phyloP scores from a whole-genome alignment of 2,113 vertebrate species.

The Trogon surrucura region DNA sequence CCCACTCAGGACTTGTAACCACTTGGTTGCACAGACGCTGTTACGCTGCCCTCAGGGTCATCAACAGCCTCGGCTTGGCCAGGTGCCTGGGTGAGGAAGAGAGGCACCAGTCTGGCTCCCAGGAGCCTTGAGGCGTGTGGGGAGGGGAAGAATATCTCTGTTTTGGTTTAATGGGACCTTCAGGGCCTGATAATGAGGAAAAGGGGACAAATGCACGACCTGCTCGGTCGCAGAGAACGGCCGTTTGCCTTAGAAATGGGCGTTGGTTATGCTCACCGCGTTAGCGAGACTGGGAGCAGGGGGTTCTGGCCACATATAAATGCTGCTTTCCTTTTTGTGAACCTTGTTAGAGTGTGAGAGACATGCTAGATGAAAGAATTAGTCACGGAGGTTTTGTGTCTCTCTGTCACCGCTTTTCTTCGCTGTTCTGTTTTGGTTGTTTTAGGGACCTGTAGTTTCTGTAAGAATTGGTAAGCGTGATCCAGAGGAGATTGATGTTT shows the following conservation, averaged over 20 bases:
- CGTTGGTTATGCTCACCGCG: not conserved
- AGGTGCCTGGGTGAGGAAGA: not conserved
- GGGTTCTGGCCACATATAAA: no score
- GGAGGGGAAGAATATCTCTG: not conserved
- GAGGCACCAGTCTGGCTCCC: fast-evolving
- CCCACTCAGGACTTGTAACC: not conserved
- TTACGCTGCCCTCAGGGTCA: not conserved
- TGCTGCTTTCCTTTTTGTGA: not conserved
- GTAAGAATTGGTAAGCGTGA: not conserved
- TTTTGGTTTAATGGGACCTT: not conserved
- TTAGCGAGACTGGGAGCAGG: fast-evolving
- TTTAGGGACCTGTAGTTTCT: not conserved
- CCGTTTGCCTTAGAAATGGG: not conserved
- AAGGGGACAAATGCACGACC: not conserved
- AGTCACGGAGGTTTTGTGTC: not conserved
- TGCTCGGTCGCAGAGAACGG: fast-evolving
- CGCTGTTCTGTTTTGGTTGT: not conserved
- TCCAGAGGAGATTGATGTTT: not conserved
- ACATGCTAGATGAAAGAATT: not conserved
- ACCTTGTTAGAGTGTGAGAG: not conserved
- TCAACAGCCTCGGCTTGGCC: not conserved
- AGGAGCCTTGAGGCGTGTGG: not conserved
- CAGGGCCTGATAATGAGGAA: not conserved
- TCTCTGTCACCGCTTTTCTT: not conserved
- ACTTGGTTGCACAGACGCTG: not conserved